Base-by-base conservation (phyloP, 2,113 vertebrate species). In the Misgurnus anguillicaudatus region DNA sequence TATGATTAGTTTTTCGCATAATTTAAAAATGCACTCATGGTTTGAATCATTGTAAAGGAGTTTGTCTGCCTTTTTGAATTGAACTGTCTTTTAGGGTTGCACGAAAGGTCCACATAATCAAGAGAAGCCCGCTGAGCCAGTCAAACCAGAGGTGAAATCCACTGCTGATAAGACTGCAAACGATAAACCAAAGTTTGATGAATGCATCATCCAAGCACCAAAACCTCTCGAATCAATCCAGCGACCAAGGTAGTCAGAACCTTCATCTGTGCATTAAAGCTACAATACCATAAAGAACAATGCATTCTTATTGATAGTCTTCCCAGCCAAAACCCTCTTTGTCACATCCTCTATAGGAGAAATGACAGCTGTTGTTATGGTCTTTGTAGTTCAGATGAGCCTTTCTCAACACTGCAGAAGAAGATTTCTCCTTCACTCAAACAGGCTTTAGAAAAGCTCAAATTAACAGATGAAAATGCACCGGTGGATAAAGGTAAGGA, bases 51-150 rank as follows among this genome's bases (percentile, higher is more conserved):
- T n/a, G n/a, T n/a, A 31, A 31, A 31, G 24, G 1, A 31, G 24
- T 31, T 31, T 31, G 24, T 31, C 2, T 31, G 24, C 24, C 24
- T 62, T 57, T 81, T 24, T 78, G 21, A 72, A 73, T 81, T 16
- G 10, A 19, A 17, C 51, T 55, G 17, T 21, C 38, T 71, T 47
- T 19, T 60, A 99, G 97, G 98, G 98, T 48, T 99, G 98, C 81
- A 98, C 98, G 17, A 98, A 97, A 83, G 97, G 97, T 61, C 89
- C 91, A n/a, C 98, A 99, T 86, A 98, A 95, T 85, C 95, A 94
- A 45, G 95, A 97, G 89, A 99, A 97, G 80, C 97, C 97, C 17
- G 95, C 96, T 2, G 95, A 97, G 85, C 94, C 97, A 4, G 94
- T 98, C 67, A 99, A 98, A 82, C 96, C 98, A 38, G 95, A 98